A percentile compares a stretch with the other conserved stretches of the same genome.
These are phyloP conservation scores for Salarias fasciatus DNA, from an alignment of 2,797 vertebrate genomes.

Conservation along the genomic window DNA sequence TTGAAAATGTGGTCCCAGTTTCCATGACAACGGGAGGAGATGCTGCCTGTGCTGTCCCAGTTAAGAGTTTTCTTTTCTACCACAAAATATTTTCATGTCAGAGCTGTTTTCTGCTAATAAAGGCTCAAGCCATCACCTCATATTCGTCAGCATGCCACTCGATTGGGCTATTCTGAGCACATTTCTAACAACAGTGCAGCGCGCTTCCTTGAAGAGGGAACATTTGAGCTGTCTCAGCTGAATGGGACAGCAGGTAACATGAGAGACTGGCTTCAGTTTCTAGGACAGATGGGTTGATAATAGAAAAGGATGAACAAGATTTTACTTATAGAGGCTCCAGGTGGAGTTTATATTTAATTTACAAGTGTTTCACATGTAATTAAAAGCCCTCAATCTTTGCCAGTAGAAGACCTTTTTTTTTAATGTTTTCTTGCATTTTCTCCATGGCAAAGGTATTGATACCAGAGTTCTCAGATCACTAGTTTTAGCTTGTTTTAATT, in stretches of 20 bases:
- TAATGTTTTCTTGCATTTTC: neutral
- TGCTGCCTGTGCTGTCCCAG: constrained; percentile 41
- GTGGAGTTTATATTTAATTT: constrained; percentile 8
- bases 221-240: constrained; percentile 27
- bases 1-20: constrained; percentile 56
- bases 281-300: constrained; percentile 45
- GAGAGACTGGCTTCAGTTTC: constrained; percentile 58
- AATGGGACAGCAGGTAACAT: constrained; percentile 49
- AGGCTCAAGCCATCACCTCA: constrained; percentile 13
- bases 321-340: constrained; percentile 13
- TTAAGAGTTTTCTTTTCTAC: constrained; percentile 43
- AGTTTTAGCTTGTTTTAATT: no score
- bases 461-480: no score
- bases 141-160: constrained; percentile 13
- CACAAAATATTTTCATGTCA: constrained; percentile 40
- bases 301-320: constrained; percentile 23
- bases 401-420: neutral
- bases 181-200: constrained; percentile 13
- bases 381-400: neutral
- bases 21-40: constrained; percentile 64
- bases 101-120: constrained; percentile 21
- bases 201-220: constrained; percentile 17
- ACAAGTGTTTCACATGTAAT: neutral
- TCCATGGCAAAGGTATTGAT: neutral
- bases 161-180: constrained; percentile 1